Conservation (phyloP, 2,797 vertebrate species). For the Pteropus rufus region DNA sequence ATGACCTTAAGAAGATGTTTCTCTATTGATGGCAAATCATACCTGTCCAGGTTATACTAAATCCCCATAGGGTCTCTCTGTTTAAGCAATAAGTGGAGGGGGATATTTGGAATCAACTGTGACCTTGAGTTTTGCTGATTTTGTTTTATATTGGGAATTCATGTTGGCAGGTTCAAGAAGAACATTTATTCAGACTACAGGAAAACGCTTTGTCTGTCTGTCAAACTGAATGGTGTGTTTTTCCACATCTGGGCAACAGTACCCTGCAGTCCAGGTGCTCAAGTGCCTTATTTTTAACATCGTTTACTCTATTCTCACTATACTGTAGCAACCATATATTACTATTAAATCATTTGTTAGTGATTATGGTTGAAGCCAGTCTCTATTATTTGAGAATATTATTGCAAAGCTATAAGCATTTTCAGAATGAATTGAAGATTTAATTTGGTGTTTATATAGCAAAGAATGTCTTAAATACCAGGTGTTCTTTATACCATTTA, state of each 20-base stretch:
- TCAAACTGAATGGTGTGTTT: not conserved
- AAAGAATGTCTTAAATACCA: slow-evolving; percentile 36
- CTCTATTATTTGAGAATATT: slow-evolving; percentile 22
- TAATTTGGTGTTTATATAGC: slow-evolving; percentile 4
- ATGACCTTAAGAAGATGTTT: not conserved
- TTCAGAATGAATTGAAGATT: slow-evolving; percentile 36
- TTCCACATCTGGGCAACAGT: slow-evolving; percentile 13
- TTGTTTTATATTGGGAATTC: not conserved
- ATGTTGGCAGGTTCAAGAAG: not conserved
- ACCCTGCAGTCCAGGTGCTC: not conserved
- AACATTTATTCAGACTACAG: not conserved
- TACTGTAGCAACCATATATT: slow-evolving; percentile 12
- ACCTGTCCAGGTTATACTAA: not conserved
- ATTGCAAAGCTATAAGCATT: slow-evolving; percentile 29
- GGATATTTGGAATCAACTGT: not conserved
- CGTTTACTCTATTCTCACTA: not conserved
- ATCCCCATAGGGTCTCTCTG: not conserved
- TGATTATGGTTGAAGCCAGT: not conserved
- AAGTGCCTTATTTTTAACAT: not conserved
- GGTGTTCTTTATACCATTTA: not conserved
- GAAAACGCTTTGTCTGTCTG: not conserved
- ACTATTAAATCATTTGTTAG: not conserved
- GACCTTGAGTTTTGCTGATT: not conserved
- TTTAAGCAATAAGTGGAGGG: not conserved
- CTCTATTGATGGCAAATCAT: not conserved